phyloP scores from a whole-genome alignment of 1,140 invertebrate genomes.

The Lethocerus indicus region DNA sequence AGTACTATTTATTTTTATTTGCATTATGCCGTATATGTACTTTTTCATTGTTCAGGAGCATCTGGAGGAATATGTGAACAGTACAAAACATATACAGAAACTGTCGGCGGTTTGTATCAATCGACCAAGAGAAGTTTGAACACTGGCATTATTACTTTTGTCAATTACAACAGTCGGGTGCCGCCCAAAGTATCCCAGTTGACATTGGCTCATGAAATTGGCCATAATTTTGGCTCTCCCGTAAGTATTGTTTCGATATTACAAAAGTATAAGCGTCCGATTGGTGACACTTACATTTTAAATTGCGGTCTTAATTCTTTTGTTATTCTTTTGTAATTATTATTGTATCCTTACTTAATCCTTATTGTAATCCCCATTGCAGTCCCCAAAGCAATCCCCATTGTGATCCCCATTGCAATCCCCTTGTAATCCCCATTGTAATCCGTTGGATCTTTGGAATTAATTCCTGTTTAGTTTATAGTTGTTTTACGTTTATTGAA shows the following conservation, averaged over 20 bases:
- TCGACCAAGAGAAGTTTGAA: conserved; percentile 89
- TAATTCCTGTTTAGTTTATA: too few relatives aligned
- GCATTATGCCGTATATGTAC: neutral
- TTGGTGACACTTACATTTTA: too few relatives aligned
- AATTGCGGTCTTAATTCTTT: too few relatives aligned
- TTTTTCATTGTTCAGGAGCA: conserved; percentile 42
- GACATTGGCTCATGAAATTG: conserved; percentile 96
- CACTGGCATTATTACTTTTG: conserved; percentile 97
- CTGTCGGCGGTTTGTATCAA: conserved; percentile 80
- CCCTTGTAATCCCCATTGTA: too few relatives aligned
- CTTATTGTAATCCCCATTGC: too few relatives aligned
- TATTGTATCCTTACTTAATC: too few relatives aligned
- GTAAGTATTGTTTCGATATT: conserved; percentile 41
- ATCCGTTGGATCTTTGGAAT: too few relatives aligned
- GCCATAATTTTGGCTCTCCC: conserved; percentile 97
- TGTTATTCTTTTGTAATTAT: too few relatives aligned
- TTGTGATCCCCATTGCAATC: too few relatives aligned
- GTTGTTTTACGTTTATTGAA: too few relatives aligned
- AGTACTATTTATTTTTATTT: conserved; percentile 6
- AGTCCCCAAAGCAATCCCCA: too few relatives aligned
- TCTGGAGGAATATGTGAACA: conserved; percentile 98
- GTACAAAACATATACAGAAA: conserved; percentile 93
- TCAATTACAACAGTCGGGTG: conserved; percentile 95
- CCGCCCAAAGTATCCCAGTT: conserved; percentile 93
- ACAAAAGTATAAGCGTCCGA: too few relatives aligned